These are phyloP conservation scores for Xiphias gladius DNA, from an alignment of 2,113 vertebrate species.

Conservation along the genomic window DNA sequence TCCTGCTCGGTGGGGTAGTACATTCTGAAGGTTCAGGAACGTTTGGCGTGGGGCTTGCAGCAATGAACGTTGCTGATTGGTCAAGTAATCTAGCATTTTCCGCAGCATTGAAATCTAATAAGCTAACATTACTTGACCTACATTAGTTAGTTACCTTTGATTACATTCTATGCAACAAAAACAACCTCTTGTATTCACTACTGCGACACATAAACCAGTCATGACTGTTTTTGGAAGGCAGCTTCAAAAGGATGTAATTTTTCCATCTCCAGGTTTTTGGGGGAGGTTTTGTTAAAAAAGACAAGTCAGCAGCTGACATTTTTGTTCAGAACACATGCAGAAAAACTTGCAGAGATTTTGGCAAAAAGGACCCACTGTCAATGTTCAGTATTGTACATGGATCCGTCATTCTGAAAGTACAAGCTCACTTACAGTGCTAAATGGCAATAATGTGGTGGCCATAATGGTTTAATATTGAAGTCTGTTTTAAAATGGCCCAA, in stretches of 20 bases:
- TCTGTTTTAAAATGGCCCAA: conserved; percentile 25
- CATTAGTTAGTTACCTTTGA: neutral
- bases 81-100: neutral
- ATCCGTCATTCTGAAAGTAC: conserved; percentile 3
- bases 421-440: conserved; percentile 32
- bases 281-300: conserved; percentile 17
- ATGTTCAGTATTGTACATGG: conserved; percentile 1
- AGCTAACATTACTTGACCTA: neutral
- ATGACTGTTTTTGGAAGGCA: neutral
- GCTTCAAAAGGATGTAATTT: conserved; percentile 52
- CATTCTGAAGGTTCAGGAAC: neutral
- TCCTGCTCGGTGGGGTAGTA: neutral
- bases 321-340: conserved; percentile 54
- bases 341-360: conserved; percentile 20
- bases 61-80: neutral
- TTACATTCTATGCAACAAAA: neutral
- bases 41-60: neutral
- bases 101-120: neutral
- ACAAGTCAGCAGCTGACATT: neutral
- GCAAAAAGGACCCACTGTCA: conserved; percentile 22
- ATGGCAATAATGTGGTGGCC: conserved; percentile 1
- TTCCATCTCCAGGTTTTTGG: conserved; percentile 19
- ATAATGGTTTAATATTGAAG: conserved; percentile 22
- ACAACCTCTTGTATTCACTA: conserved; percentile 13
- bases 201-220: conserved; percentile 14